phyloP scores from a whole-genome alignment of 2,888 invertebrate genomes.

The Hydroisotoma schaefferi region DNA sequence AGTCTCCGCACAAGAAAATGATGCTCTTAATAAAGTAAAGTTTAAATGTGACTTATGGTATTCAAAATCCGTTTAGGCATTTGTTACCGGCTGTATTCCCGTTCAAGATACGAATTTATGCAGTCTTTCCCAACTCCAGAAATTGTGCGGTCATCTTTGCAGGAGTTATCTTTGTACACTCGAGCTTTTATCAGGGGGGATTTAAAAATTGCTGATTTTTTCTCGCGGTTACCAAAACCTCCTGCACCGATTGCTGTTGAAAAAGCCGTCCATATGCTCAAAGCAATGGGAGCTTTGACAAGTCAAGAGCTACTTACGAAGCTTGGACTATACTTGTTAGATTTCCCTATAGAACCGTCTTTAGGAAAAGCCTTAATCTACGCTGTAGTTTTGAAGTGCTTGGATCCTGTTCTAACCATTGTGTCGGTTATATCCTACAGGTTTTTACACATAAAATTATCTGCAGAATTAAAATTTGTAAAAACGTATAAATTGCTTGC shows the following conservation, averaged over 20 bases:
- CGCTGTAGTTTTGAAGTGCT: constrained; percentile 82
- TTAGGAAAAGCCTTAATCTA: constrained; percentile 88
- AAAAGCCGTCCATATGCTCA: constrained; percentile 65
- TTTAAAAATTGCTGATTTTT: constrained; percentile 74
- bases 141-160: constrained; percentile 28
- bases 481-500: too few relatives aligned
- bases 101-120: constrained; percentile 6
- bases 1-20: too few relatives aligned
- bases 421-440: constrained; percentile 77
- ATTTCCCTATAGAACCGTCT: constrained; percentile 86
- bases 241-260: constrained; percentile 73
- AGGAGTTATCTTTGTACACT: constrained; percentile 80
- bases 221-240: constrained; percentile 79
- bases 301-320: constrained; percentile 81
- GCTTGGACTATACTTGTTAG: constrained; percentile 82
- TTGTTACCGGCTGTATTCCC: constrained; percentile 29
- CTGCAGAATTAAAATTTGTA: too few relatives aligned
- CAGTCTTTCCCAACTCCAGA: constrained; percentile 19
- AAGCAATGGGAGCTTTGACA: constrained; percentile 81
- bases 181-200: constrained; percentile 75
- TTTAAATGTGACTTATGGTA: too few relatives aligned
- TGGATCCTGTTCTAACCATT: constrained; percentile 87
- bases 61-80: too few relatives aligned
- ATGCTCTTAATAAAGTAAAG: too few relatives aligned
- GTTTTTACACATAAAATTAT: constrained; percentile 51